Conservation (phyloP, 53 echinoderm and acorn worm genomes). For the Holothuria leucospilota region DNA sequence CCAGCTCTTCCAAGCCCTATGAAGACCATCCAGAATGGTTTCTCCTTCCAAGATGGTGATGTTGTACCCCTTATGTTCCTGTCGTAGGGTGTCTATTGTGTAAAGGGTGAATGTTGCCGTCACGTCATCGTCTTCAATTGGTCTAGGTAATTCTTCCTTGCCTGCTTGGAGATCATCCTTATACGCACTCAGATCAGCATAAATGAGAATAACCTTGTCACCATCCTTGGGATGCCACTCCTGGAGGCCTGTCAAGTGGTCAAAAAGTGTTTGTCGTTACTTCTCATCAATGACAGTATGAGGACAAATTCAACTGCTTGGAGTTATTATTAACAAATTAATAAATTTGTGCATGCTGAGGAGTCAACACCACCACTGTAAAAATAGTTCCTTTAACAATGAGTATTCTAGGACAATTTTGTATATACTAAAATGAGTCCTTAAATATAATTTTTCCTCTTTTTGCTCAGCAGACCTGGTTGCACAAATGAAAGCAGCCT, state of each 20-base stretch:
- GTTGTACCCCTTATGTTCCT: not conserved
- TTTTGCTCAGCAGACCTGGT: no score
- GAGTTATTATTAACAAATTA: no score
- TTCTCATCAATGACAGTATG: no score
- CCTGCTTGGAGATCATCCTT: not conserved
- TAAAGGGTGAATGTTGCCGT: constrained; percentile 11
- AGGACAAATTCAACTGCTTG: no score
- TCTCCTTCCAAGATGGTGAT: constrained; percentile 23
- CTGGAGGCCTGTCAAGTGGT: not conserved
- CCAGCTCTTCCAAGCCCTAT: not conserved
- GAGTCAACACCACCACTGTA: no score
- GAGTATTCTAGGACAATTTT: no score
- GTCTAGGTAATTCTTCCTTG: not conserved
- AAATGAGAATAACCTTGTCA: not conserved
- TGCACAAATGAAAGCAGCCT: no score
- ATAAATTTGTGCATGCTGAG: no score
- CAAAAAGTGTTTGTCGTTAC: no score
- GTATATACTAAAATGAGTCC: no score
- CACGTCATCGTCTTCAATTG: not conserved
- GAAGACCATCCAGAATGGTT: not conserved
- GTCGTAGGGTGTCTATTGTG: not conserved
- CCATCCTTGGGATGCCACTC: not conserved
- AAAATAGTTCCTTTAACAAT: no score
- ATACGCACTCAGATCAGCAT: not conserved
- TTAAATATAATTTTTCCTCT: no score